Percentiles rank a stretch among this genome's conserved stretches.
These are phyloP conservation scores for Eilema caniola DNA, from an alignment of 2,888 invertebrate genomes.

Conservation along the genomic window DNA sequence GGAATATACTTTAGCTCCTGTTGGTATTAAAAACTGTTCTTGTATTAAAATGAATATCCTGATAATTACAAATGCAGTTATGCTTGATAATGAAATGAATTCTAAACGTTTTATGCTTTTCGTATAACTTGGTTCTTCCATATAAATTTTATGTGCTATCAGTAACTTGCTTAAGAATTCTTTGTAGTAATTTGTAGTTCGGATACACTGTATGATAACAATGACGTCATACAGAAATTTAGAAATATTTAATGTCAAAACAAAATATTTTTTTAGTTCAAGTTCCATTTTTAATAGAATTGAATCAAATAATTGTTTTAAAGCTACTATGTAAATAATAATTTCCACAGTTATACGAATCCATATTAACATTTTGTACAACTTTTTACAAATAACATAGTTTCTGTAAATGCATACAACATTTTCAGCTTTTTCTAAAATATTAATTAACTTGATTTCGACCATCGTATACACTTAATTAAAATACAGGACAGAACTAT, in stretches of 20 bases:
- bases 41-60: not conserved
- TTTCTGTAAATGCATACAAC: slow-evolving; percentile 15
- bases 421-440: slow-evolving; percentile 11
- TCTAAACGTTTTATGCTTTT: not conserved
- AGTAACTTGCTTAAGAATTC: not conserved
- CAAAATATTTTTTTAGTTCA: not conserved
- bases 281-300: not conserved
- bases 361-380: not conserved
- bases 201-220: not conserved
- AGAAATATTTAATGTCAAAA: not conserved
- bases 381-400: not conserved
- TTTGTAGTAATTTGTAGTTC: slow-evolving; percentile 3
- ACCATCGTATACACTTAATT: slow-evolving; percentile 1
- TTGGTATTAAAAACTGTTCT: not conserved
- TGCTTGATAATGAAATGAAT: not conserved
- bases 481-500: not conserved
- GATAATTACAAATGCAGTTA: not conserved
- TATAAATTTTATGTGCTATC: not conserved
- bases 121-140: not conserved
- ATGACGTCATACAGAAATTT: not conserved
- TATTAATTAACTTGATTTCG: not conserved
- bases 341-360: not conserved
- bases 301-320: not conserved
- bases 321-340: not conserved
- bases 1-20: not conserved